A percentile compares a stretch with the other conserved stretches of the same genome.
Evolutionary conservation across 1,140 invertebrate species (phyloP).

Genomic region (Mactra quadrangularis): DNA sequence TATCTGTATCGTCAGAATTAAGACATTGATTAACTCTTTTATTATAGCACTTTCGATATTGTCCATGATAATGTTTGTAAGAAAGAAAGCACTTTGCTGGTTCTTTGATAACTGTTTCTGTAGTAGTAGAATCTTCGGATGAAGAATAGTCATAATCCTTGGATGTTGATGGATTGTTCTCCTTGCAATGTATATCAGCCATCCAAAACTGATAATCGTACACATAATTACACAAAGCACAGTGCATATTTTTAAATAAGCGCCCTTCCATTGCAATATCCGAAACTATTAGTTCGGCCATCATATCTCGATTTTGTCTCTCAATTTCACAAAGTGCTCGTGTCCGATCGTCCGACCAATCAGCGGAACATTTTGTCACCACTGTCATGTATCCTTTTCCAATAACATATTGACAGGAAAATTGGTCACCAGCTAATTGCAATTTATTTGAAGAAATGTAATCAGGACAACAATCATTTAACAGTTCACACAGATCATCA

Average conservation of each 20-base stretch:
- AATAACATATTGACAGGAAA: background rate
- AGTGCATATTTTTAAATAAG: conserved; percentile 32
- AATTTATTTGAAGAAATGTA: background rate
- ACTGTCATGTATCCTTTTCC: background rate
- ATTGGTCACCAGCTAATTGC: background rate
- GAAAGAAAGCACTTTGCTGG: background rate
- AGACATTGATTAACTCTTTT: background rate
- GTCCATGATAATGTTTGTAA: too few species aligned
- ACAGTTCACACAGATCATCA: conserved; percentile 13
- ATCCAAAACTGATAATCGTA: conserved; percentile 21
- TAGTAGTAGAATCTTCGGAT: background rate
- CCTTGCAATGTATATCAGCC: conserved; percentile 15
- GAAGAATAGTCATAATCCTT: background rate
- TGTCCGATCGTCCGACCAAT: conserved; percentile 2
- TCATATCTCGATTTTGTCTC: background rate
- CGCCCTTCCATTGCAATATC: background rate
- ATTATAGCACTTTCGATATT: too few species aligned
- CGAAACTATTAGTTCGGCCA: background rate
- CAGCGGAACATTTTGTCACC: conserved; percentile 19
- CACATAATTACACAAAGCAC: conserved; percentile 20
- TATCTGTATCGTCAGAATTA: background rate
- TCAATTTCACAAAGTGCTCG: background rate
- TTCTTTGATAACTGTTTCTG: background rate
- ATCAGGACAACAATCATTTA: conserved; percentile 29
- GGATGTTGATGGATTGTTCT: background rate